Base-by-base conservation (phyloP, 1,140 invertebrate species). In the Temnothorax curvispinosus region DNA sequence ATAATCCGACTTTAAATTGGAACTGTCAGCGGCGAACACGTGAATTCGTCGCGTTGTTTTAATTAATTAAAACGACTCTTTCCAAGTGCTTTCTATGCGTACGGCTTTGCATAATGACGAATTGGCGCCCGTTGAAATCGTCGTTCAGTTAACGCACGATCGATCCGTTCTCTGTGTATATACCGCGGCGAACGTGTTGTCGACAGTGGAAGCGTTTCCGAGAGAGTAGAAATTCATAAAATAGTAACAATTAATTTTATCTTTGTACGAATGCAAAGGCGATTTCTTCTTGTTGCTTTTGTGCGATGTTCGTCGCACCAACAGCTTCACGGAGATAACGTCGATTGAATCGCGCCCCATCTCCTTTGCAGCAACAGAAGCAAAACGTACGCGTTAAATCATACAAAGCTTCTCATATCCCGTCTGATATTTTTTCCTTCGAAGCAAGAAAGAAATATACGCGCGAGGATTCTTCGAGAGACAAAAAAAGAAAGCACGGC, bases 61-160 rank as follows among this genome's bases (percentile, higher is more conserved):
- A 84, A 84, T 84, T 75, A 84, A 84, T 84, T 84, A 84, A 84
- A 84, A 75, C 69, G 69, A 84, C 80, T 84, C 80, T 84, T 84
- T 84, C 41, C 80, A 27, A 47, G 69, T 54, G 80, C 80, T 74
- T 75, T 74, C 80, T 75, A 32, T 58, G 80, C 54, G 44, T 44
- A 60, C 41, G 41, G 80, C 69, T 84, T 84, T 84, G 80, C 80
- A 84, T 84, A 84, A 84, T 84, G 80, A 84, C 80, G 80, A 75
- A 84, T 84, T 84, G 54, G 80, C 54, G 69, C 44, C 54, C 69
- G 80, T 60, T 84, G 41, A 74, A 84, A 84, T 84, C 69, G 80
- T n/a, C 80, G 80, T 84, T 84, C 54, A 32, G 80, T 84, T 84
- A 75, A 84, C 80, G 69, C 67, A 74, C 69, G 41, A 75, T 84